Base-by-base conservation (phyloP, 1,140 invertebrate genomes). In the Microplitis demolitor region DNA sequence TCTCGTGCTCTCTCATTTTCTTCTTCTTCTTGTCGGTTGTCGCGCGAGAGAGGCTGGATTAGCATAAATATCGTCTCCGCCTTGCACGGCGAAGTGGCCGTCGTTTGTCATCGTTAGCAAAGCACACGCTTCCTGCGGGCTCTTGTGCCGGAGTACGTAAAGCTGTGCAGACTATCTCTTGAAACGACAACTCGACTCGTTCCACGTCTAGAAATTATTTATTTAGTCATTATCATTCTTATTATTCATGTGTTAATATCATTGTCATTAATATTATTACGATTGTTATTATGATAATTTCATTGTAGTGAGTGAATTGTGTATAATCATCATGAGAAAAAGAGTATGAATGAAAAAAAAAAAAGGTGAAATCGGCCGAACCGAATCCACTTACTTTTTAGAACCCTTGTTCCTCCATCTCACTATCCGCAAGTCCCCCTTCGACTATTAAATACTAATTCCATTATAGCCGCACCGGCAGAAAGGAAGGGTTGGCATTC, bases 101-200 rank as follows among this genome's bases (percentile, higher is more conserved):
- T 80, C 84, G 82, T 86, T 87, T 87, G 82, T 87, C 86, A 87
- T 87, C 84, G 86, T 87, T 87, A 87, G 85, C 83, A 87, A 87
- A 87, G 85, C 85, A 87, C 86, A 86, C 86, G 85, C 85, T 87
- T 87, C 86, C 86, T 85, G 84, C 83, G 85, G 66, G 13, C 66
- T 67, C 66, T 67, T 64, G 62, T 34, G 79, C 77, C 78, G 78
- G 84, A 81, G 84, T 82, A 85, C 83, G 83, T 39, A 39, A 67
- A 67, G 66, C 53, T 66, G 68, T 51, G 13, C 39, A 34, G 14
- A 62, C 31, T 35, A 13, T 35, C 60, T 62, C 60, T 75, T 73
- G 67, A 67, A 66, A 11, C 39, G 63, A 58, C 71, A 66, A 60
- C 60, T 45, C 37, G 64, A 69, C 71, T 71, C 71, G 72, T 75